These are phyloP conservation scores for Adelognathus sp. DNA, from an alignment of 2,888 invertebrate genomes.

Conservation along the genomic window DNA sequence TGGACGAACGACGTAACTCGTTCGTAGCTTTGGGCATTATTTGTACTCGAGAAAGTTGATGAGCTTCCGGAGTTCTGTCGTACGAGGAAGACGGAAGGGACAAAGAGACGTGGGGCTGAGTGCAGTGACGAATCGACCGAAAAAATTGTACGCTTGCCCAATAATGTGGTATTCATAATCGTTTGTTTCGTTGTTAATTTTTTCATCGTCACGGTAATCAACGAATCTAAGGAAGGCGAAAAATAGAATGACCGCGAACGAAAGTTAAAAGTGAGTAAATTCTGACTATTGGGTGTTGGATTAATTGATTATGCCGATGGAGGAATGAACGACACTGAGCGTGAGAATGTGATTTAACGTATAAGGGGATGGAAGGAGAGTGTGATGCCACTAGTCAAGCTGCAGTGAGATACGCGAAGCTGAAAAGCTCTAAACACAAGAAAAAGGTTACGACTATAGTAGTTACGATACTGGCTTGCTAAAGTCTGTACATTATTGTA, in stretches of 20 bases:
- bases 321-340: constrained; percentile 16
- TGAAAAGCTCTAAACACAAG: constrained; percentile 28
- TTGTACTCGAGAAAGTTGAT: constrained; percentile 38
- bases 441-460: constrained; percentile 52
- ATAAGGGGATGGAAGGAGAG: constrained; percentile 17
- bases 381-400: constrained; percentile 44
- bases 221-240: constrained; percentile 42
- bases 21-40: constrained; percentile 58
- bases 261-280: background rate
- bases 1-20: constrained; percentile 15
- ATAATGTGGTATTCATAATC: constrained; percentile 44
- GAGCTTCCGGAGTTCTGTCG: background rate
- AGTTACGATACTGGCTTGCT: constrained; percentile 49
- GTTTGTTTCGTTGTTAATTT: constrained; percentile 55
- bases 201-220: constrained; percentile 52
- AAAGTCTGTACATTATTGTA: constrained; percentile 75
- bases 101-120: too few species aligned
- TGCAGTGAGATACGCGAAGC: constrained; percentile 54
- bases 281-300: constrained; percentile 6
- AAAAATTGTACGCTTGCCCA: constrained; percentile 9
- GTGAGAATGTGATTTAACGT: constrained; percentile 34
- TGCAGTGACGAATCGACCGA: background rate
- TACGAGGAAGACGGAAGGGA: background rate
- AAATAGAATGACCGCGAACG: background rate
- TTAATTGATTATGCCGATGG: constrained; percentile 20